phyloP scores from a whole-genome alignment of 2,888 invertebrate genomes.

The Rotaria macrura region DNA sequence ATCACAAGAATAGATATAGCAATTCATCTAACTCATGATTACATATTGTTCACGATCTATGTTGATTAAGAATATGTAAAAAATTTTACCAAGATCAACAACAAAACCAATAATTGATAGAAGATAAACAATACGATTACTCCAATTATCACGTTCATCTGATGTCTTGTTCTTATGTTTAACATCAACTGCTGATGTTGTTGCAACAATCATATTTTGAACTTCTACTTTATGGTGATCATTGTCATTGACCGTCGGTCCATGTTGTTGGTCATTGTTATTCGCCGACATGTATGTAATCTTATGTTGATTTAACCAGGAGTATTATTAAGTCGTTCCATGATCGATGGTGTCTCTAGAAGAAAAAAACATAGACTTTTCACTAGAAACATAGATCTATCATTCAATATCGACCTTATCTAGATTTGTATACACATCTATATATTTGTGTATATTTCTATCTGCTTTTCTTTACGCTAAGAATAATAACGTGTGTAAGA shows the following conservation, averaged over 20 bases:
- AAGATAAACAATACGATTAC: slow-evolving; percentile 28
- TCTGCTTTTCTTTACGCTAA: background rate
- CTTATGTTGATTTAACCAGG: background rate
- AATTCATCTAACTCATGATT: too few species aligned
- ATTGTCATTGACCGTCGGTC: background rate
- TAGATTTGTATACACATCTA: background rate
- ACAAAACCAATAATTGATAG: slow-evolving; percentile 34
- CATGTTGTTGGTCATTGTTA: background rate
- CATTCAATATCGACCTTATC: background rate
- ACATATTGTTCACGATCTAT: too few species aligned
- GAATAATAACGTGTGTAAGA: background rate
- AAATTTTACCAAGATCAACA: slow-evolving; percentile 22
- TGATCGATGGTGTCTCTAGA: background rate
- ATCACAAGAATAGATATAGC: too few species aligned
- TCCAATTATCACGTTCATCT: slow-evolving; percentile 26
- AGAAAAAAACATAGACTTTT: background rate
- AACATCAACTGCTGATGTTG: background rate
- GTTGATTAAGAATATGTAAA: too few species aligned
- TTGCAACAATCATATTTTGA: background rate
- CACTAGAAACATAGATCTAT: background rate
- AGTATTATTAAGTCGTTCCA: background rate
- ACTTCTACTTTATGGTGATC: background rate
- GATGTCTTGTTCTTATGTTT: background rate
- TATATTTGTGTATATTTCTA: too few species aligned
- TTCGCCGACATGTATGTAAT: background rate